Evolutionary conservation across 2,888 invertebrate species (phyloP), one percentile per base, ranked within the genome.

Genomic region (Bruchidius siliquastri): DNA sequence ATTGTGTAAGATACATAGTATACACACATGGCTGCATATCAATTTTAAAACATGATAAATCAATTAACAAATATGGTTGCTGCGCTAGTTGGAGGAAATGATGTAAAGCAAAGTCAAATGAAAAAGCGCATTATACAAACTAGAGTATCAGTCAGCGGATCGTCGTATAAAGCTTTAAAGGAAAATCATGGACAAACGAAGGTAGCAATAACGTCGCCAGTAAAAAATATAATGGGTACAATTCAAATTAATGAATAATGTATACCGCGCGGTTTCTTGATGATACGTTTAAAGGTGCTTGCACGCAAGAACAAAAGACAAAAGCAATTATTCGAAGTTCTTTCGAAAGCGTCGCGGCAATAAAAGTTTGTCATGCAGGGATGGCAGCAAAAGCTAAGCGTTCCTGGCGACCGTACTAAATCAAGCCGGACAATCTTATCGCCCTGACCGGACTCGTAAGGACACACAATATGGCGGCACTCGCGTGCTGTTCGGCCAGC

Each of bases 311-410:
- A 13, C 18, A 49, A 18, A 49, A 49, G 49, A 49, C 49, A 49
- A 49, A 49, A 49, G 49, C 49, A 49, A 49, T 49, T 49, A 49
- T 49, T 49, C 49, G 49, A 49, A 49, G 6, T 49, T 49, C 18
- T 49, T 49, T 49, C 18, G 49, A 49, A 49, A 49, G 49, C 49
- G 49, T 49, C 49, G 8, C 49, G 49, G 49, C 49, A 49, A 49
- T 49, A 49, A 49, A 49, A 49, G 49, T 74, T 77, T 74, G 67
- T 71, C 72, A 74, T 73, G 76, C 72, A 72, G 76, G 74, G 76
- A 76, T 76, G 76, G 73, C 72, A 77, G 74, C 72, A 75, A 75
- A 74, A 32, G 74, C 72, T 67, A 69, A 71, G 72, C 73, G 66
- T 10, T 32, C 21, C 6, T 67, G 72, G n/a, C 20, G 68, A 22